Base-by-base conservation (phyloP, 2,888 invertebrate genomes). In the Pasiphila rectangulata region DNA sequence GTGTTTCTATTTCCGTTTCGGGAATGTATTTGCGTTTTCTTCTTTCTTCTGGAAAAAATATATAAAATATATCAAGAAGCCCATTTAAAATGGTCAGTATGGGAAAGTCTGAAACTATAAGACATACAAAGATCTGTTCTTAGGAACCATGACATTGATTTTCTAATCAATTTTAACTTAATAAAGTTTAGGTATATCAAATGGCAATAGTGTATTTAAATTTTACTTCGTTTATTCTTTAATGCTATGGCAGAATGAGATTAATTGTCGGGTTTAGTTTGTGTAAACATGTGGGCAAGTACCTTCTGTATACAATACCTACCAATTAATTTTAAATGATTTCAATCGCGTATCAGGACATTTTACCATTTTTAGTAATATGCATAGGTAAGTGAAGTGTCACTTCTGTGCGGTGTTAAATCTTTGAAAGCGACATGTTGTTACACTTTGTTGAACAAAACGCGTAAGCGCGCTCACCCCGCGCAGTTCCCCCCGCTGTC, bases 11-110 rank as follows among this genome's bases (percentile, higher is more conserved):
- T 34, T 42, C 21, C 23, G 34, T 24, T 23, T 42, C 34, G 15
- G 42, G 42, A 34, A 42, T 39, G 12, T 29, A 38, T 38, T 38
- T 25, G n/a, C n/a, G n/a, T 20, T 27, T 39, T 29, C 25, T 39
- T 29, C 17, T 27, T 2, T n/a, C n/a, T n/a, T n/a, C n/a, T n/a
- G n/a, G n/a, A n/a, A n/a, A n/a, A n/a, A n/a, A n/a, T n/a, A n/a
- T 10, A 17, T 20, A 39, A 29, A 20, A 20, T 20, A 20, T 20
- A 20, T 21, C 27, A 13, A 13, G 27, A 27, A 13, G 27, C 27
- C 27, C 27, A 27, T 13, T 27, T 23, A 23, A 23, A 23, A 23
- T 23, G 24, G 29, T 29, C 29, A 29, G 29, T 15, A 29, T 29
- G 15, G 29, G 29, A 29, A 29, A 29, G 29, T 29, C 15, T 27